Evolutionary conservation across 2,113 vertebrate species (phyloP).

Genomic region (Lycaon pictus): DNA sequence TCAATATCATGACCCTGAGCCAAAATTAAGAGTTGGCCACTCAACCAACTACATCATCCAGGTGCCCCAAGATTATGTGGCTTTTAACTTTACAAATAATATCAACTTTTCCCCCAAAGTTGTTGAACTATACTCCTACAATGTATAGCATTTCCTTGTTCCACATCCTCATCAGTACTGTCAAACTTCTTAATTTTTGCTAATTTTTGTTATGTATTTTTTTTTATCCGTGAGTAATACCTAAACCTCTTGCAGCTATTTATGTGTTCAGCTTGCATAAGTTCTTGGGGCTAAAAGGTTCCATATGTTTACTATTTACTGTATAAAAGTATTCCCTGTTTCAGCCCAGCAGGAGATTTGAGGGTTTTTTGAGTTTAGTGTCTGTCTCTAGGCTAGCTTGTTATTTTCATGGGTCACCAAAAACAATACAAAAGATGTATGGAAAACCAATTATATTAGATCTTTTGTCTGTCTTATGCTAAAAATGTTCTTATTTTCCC

Average conservation of each 20-base stretch:
- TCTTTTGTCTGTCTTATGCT: neutral
- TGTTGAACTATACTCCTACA: neutral
- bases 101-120: neutral
- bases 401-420: constrained; percentile 9
- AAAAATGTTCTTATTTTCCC: neutral
- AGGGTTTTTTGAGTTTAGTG: constrained; percentile 28
- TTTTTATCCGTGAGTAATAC: neutral
- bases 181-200: neutral
- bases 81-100: neutral
- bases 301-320: constrained; percentile 50
- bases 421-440: neutral
- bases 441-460: constrained; percentile 29
- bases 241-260: constrained; percentile 23
- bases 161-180: neutral
- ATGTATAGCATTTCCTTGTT: neutral
- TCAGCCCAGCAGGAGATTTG: constrained; percentile 4
- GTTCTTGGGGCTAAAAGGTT: constrained; percentile 30
- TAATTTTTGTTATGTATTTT: neutral
- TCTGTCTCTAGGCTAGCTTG: neutral
- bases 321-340: constrained; percentile 51
- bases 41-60: neutral
- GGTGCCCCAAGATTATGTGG: neutral
- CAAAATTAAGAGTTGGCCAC: neutral
- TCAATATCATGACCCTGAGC: neutral
- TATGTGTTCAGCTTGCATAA: constrained; percentile 26